Evolutionary conservation across 2,113 vertebrate genomes (phyloP).

Genomic region (Silurus meridionalis): DNA sequence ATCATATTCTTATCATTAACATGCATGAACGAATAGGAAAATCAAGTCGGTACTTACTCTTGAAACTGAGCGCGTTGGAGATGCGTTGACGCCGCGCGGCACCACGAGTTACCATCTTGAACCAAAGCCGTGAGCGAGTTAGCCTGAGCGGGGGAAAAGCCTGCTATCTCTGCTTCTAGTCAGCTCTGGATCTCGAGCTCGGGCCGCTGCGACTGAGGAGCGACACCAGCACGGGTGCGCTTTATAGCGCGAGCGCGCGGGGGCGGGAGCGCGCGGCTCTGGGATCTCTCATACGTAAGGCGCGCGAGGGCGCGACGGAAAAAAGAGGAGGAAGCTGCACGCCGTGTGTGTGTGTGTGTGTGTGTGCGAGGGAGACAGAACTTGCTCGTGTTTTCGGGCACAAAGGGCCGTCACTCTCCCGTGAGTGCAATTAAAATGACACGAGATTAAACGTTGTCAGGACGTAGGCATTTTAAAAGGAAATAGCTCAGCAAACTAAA

Average conservation of each 20-base stretch:
- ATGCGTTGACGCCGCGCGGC: constrained; percentile 54
- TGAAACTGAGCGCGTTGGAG: constrained; percentile 64
- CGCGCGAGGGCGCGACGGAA: constrained; percentile 44
- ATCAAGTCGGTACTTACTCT: constrained; percentile 66
- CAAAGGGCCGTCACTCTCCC: constrained; percentile 24
- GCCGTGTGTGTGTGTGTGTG: constrained; percentile 32
- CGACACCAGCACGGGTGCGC: constrained; percentile 19
- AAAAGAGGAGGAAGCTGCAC: constrained; percentile 59
- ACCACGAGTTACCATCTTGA: constrained; percentile 70
- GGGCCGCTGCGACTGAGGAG: constrained; percentile 64
- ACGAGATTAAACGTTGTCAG: background rate
- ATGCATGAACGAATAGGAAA: background rate
- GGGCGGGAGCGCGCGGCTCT: constrained; percentile 63
- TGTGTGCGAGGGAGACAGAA: constrained; percentile 11
- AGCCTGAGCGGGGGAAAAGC: constrained; percentile 69
- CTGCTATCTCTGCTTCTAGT: constrained; percentile 78
- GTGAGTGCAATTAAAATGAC: constrained; percentile 25
- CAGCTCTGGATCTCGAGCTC: constrained; percentile 68
- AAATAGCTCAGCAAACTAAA: background rate
- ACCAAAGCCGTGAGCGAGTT: constrained; percentile 80
- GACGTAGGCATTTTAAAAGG: constrained; percentile 21
- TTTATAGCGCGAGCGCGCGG: constrained; percentile 66
- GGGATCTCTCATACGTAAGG: constrained; percentile 70
- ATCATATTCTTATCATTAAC: background rate
- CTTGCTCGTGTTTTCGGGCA: constrained; percentile 8